These are phyloP conservation scores for Brachylomia viminalis DNA, from an alignment of 2,888 invertebrate genomes.

Conservation along the genomic window DNA sequence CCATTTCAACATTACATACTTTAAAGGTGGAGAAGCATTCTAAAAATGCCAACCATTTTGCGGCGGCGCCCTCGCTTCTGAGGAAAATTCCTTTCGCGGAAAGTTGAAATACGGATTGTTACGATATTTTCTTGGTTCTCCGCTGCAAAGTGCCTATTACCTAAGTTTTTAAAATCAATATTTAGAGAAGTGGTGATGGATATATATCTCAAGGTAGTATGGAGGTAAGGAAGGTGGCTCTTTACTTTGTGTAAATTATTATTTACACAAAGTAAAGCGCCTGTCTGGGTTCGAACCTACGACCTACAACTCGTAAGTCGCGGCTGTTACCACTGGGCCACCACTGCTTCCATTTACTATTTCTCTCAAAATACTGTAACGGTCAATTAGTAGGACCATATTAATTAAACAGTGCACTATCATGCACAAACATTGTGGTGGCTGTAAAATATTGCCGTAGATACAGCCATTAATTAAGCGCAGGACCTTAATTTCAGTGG, in stretches of 20 bases:
- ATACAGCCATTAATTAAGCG: constrained; percentile 33
- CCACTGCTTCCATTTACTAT: no score
- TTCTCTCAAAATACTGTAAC: constrained; percentile 12
- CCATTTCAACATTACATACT: constrained; percentile 40
- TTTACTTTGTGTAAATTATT: no score
- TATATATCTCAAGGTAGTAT: no score
- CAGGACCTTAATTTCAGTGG: constrained; percentile 34
- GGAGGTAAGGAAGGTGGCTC: no score
- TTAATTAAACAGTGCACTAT: constrained; percentile 33
- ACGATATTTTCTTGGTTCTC: constrained; percentile 28
- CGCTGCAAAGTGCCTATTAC: neutral
- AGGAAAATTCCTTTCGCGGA: constrained; percentile 42
- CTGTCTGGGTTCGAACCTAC: no score
- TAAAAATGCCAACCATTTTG: constrained; percentile 39
- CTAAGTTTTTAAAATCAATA: neutral
- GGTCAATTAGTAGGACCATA: constrained; percentile 13
- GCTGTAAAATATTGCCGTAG: constrained; percentile 28
- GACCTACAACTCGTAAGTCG: no score
- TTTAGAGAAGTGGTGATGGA: no score
- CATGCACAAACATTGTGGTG: constrained; percentile 38
- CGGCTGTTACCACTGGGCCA: no score
- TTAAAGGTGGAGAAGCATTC: constrained; percentile 36
- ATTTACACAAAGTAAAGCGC: no score
- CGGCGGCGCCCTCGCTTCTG: constrained; percentile 16
- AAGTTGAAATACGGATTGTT: constrained; percentile 35